Base-by-base conservation (phyloP, 2,113 vertebrate species). In the Todiramphus chloris region DNA sequence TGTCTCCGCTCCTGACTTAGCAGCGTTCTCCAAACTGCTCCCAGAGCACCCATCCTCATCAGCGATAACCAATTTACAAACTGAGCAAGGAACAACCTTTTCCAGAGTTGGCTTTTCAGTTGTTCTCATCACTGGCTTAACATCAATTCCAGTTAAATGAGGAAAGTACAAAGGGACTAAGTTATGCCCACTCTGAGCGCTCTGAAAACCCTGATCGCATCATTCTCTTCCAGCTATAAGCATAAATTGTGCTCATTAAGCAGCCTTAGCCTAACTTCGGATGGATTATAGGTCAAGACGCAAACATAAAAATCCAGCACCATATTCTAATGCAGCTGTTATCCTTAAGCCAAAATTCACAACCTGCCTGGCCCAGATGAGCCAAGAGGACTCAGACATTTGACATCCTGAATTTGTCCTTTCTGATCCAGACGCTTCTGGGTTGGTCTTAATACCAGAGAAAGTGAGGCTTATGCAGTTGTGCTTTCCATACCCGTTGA, bases 21-120 rank as follows among this genome's bases (percentile, higher is more conserved):
- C 89, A 77, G 76, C 73, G 1, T 24, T 44, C 86, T 82, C 95
- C 31, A 20, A 96, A 92, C 76, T 51, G 93, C 91, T 94, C 93
- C 95, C 96, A 84, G 80, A 91, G 77, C 73, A 0, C 77, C 16
- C 89, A 63, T 94, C 83, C 91, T 92, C 95, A 72, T 75, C 94
- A 75, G 43, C 2, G 21, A 35, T 23, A 90, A 11, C 81, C 93
- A 70, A 84, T 75, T 89, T 55, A 91, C 77, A 74, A 50, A 27
- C 55, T 3, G 60, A 92, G 80, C 72, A 50, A 92, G 68, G 78
- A 88, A 70, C 60, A 74, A 63, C 91, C 62, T 87, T 78, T 50
- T 63, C 72, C 80, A 46, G 89, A 50, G 80, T 8, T 90, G 76
- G 21, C 76, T 94, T 63, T 96, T 67, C 72, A 33, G 33, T 39